These are phyloP conservation scores for Diabrotica undecimpunctata DNA, from an alignment of 1,140 invertebrate species.

Conservation along the genomic window DNA sequence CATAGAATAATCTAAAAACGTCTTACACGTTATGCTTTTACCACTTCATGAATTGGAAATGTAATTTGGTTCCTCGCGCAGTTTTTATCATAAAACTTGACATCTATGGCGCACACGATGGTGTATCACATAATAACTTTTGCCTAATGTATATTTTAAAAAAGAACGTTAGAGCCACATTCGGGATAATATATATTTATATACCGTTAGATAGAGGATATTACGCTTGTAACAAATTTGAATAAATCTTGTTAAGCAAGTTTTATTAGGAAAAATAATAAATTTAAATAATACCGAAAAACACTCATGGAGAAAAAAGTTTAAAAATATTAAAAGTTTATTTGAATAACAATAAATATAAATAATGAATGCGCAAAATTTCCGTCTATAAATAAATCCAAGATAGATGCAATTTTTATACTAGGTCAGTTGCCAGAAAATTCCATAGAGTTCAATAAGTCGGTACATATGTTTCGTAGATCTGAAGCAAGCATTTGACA, in stretches of 20 bases:
- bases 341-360: no score
- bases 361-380: no score
- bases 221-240: not conserved
- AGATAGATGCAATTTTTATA: no score
- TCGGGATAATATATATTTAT: not conserved
- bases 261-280: no score
- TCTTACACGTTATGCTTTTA: not conserved
- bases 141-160: not conserved
- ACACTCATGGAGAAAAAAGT: no score
- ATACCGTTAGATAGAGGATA: not conserved
- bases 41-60: conserved; percentile 2
- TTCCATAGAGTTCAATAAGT: no score
- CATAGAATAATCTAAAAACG: not conserved
- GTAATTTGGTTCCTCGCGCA: not conserved
- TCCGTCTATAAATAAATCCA: no score
- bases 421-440: no score
- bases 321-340: no score
- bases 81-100: conserved; percentile 3
- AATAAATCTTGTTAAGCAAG: not conserved
- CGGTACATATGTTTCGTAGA: no score
- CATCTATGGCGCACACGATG: not conserved
- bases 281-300: no score
- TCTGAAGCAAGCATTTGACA: no score
- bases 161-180: not conserved
- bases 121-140: not conserved